Conservation (phyloP, 2,113 vertebrate genomes). For the Carettochelys insculpta region DNA sequence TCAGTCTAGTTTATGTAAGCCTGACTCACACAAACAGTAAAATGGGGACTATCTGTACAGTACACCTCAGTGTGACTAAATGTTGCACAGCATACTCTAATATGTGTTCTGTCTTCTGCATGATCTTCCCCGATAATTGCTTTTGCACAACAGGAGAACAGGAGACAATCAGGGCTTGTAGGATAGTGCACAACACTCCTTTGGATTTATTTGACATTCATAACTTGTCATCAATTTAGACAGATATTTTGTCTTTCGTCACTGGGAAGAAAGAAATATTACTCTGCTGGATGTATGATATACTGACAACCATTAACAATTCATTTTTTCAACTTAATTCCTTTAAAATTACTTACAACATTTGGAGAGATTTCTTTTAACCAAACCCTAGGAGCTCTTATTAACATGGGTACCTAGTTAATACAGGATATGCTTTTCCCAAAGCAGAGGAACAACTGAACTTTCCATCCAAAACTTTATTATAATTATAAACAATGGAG, state of each 20-base stretch:
- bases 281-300: neutral
- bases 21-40: neutral
- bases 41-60: neutral
- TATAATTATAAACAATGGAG: neutral
- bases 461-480: neutral
- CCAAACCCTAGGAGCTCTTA: constrained; percentile 25
- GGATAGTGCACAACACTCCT: constrained; percentile 21
- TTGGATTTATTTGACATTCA: constrained; percentile 52
- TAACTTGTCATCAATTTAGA: neutral
- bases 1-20: neutral
- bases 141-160: neutral
- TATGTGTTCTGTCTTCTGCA: neutral
- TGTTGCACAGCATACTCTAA: neutral
- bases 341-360: neutral
- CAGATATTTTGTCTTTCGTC: neutral
- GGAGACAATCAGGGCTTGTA: neutral
- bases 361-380: constrained; percentile 30
- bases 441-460: neutral
- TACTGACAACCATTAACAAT: too few species aligned
- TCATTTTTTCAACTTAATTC: too few species aligned
- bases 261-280: neutral
- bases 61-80: neutral
- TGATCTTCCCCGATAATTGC: neutral
- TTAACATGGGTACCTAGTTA: constrained; percentile 26
- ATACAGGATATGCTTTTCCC: constrained; percentile 8